Conservation (phyloP, 2,113 vertebrate species). For the Chlamydotis undulata region DNA sequence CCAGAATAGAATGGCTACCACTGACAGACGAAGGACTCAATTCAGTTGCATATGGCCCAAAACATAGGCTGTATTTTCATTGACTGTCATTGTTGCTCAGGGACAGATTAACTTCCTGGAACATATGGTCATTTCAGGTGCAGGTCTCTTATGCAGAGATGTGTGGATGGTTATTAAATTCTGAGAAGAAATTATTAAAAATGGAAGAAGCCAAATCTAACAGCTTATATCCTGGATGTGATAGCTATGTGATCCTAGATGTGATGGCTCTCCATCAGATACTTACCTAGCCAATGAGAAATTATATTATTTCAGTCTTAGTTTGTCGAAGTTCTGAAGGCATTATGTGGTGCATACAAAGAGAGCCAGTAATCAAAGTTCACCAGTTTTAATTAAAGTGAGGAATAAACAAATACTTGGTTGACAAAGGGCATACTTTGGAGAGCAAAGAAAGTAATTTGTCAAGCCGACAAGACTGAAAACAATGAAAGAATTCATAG, state of each 20-base stretch:
- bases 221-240: background rate
- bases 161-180: background rate
- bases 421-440: background rate
- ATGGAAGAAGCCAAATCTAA: background rate
- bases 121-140: constrained; percentile 15
- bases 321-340: background rate
- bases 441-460: background rate
- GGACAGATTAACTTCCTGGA: constrained; percentile 14
- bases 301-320: background rate
- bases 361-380: background rate
- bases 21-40: background rate
- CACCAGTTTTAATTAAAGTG: constrained; percentile 31
- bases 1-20: background rate
- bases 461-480: background rate
- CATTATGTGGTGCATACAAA: background rate
- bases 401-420: background rate
- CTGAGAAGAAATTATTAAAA: constrained; percentile 7
- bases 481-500: background rate
- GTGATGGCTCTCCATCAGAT: background rate
- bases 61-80: background rate
- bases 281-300: background rate
- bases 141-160: background rate
- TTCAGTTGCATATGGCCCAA: background rate
- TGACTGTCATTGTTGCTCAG: background rate
- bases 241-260: background rate